Conservation (phyloP, 2,113 vertebrate species). For the Alectura lathami region DNA sequence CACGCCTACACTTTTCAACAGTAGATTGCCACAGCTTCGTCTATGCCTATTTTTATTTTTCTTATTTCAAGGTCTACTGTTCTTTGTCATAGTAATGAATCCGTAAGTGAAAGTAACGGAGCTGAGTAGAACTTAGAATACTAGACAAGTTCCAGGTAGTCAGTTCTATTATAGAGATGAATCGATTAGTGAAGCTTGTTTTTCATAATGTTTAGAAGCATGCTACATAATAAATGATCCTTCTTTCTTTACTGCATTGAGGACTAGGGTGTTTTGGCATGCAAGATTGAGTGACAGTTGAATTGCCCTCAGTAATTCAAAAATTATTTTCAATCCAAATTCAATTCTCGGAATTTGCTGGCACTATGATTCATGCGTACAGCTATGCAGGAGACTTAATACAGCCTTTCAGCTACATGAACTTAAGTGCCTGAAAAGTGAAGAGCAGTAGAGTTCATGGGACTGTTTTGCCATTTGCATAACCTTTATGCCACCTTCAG, state of each 20-base stretch:
- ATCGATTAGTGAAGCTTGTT: constrained; percentile 21
- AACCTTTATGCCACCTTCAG: neutral
- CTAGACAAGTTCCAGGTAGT: neutral
- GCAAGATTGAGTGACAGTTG: neutral
- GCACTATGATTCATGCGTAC: neutral
- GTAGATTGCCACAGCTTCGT: constrained; percentile 9
- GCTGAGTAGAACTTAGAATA: neutral
- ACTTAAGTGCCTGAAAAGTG: neutral
- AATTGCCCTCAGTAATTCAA: constrained; percentile 10
- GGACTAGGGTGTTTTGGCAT: neutral
- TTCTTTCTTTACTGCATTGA: neutral
- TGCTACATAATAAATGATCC: neutral
- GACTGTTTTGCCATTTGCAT: neutral
- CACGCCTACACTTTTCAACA: neutral
- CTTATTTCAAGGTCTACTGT: constrained; percentile 10
- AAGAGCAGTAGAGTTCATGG: neutral
- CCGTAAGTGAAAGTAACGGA: constrained; percentile 5
- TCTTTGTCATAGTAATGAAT: constrained; percentile 9
- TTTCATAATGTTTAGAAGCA: constrained; percentile 7
- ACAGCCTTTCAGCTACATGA: neutral
- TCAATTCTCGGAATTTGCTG: neutral
- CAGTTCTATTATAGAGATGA: neutral
- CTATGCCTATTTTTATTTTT: constrained; percentile 54
- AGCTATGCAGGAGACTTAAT: neutral
- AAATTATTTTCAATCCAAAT: constrained; percentile 1